Conservation (phyloP, 92 coral and sea anemone species). For the Zoanthus sociatus region DNA sequence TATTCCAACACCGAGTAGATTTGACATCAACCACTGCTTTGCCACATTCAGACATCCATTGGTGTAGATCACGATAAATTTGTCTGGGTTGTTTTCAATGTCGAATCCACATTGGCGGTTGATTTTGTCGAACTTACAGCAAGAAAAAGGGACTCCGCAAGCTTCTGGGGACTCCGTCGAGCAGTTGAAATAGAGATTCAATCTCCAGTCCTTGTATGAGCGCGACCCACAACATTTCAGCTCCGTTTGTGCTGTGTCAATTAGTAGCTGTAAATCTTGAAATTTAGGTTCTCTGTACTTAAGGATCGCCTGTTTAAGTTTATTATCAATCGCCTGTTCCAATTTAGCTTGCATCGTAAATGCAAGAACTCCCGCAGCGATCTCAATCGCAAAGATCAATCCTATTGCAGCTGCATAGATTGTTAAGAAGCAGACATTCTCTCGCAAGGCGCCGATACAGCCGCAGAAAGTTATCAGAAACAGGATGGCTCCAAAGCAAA, state of each 20-base stretch:
- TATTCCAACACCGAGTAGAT: constrained; percentile 59
- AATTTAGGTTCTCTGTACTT: constrained; percentile 80
- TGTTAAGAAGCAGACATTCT: constrained; percentile 82
- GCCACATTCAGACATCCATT: constrained; percentile 82
- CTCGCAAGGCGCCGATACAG: constrained; percentile 91
- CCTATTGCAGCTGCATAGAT: constrained; percentile 65
- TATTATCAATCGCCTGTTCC: constrained; percentile 73
- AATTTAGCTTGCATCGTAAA: constrained; percentile 68
- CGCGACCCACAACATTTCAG: constrained; percentile 89
- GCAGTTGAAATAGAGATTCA: constrained; percentile 91
- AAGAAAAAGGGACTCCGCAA: constrained; percentile 92
- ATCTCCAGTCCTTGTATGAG: constrained; percentile 76
- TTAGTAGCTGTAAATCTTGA: constrained; percentile 81
- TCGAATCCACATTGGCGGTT: constrained; percentile 93
- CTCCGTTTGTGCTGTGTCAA: constrained; percentile 85
- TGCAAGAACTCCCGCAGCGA: constrained; percentile 68
- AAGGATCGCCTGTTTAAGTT: constrained; percentile 82
- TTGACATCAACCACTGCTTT: constrained; percentile 66
- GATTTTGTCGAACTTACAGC: constrained; percentile 71
- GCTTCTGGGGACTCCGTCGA: constrained; percentile 57
- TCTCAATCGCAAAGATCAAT: constrained; percentile 63
- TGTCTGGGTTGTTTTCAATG: constrained; percentile 12
- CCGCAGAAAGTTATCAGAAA: constrained; percentile 91
- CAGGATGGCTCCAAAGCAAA: constrained; percentile 73
- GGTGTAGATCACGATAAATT: constrained; percentile 51